Evolutionary conservation across 2,113 vertebrate genomes (phyloP).

Genomic region (Stegostoma tigrinum): DNA sequence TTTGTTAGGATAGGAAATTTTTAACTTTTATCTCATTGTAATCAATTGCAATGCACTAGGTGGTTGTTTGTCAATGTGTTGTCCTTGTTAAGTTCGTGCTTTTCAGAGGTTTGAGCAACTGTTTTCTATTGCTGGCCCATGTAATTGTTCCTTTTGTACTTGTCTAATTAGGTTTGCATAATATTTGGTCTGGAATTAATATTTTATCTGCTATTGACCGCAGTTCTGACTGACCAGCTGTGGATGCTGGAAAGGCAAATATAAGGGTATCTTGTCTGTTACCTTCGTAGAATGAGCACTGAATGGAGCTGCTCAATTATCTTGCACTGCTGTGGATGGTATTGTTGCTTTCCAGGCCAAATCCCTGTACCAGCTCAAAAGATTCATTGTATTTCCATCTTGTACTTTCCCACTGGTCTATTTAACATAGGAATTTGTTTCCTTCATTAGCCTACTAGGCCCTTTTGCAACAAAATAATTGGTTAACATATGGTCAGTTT

Average conservation of each 20-base stretch:
- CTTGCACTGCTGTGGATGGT: neutral
- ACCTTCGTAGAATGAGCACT: neutral
- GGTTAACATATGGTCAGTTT: neutral
- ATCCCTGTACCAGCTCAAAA: neutral
- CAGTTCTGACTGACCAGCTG: neutral
- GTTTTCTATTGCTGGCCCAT: neutral
- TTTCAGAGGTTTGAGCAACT: neutral
- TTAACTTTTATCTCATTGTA: neutral
- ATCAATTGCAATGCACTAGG: neutral
- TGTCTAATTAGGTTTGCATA: neutral
- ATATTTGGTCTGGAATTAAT: neutral
- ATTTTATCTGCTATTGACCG: neutral
- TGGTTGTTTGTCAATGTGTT: neutral
- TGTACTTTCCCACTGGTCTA: neutral
- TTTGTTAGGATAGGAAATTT: neutral
- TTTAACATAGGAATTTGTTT: neutral
- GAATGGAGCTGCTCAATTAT: neutral
- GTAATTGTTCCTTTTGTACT: neutral
- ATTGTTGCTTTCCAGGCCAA: neutral
- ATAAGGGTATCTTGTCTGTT: neutral
- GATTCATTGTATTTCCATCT: neutral
- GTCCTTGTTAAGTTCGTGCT: neutral
- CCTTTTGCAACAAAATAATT: neutral
- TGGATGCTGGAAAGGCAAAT: neutral
- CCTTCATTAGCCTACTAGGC: neutral